phyloP scores from a whole-genome alignment of 2,797 vertebrate species.

The Saxicola maurus region DNA sequence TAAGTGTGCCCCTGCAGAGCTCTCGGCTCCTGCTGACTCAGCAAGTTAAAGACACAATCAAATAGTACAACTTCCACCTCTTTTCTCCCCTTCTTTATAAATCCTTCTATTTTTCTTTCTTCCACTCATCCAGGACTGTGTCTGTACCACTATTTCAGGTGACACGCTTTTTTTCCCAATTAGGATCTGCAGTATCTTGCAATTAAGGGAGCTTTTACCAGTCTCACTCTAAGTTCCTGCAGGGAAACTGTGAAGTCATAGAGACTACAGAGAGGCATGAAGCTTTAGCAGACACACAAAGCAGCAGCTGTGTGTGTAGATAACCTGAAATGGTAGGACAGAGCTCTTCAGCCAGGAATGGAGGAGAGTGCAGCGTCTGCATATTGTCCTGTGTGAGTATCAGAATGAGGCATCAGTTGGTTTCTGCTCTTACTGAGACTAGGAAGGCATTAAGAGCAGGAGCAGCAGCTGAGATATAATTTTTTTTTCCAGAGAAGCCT shows the following conservation, averaged over 20 bases:
- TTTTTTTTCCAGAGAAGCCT: not conserved
- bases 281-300: not conserved
- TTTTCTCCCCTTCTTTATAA: not conserved
- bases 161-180: rapidly evolving
- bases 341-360: not conserved
- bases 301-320: not conserved
- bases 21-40: constrained; percentile 39
- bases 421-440: constrained; percentile 5
- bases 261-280: not conserved
- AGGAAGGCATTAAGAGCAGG: constrained; percentile 12
- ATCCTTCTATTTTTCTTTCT: not conserved
- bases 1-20: constrained; percentile 45
- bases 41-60: constrained; percentile 20
- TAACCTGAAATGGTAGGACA: not conserved
- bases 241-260: not conserved
- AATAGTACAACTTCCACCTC: not conserved
- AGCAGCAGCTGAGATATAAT: not conserved
- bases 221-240: not conserved
- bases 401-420: not conserved
- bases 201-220: constrained; percentile 7
- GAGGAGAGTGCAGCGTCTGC: not conserved
- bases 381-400: not conserved
- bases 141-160: not conserved
- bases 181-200: not conserved
- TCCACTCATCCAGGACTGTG: not conserved